Evolutionary conservation across 2,888 invertebrate genomes (phyloP).

Genomic region (Bellardia pandia): DNA sequence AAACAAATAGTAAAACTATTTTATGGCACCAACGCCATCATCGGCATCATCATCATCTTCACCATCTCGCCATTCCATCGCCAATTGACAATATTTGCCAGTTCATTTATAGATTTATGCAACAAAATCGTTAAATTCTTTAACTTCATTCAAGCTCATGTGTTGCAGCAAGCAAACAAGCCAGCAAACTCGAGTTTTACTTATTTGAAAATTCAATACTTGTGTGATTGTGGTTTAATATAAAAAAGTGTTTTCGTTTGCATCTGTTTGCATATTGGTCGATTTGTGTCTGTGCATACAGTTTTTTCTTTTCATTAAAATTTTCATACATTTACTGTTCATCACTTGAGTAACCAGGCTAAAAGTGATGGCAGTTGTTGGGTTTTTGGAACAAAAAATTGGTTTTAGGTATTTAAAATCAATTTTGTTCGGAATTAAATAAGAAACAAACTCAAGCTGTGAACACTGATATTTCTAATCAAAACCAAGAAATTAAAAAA

Average conservation of each 20-base stretch:
- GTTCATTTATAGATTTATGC: constrained; percentile 53
- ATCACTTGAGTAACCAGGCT: neutral
- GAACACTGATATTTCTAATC: no score
- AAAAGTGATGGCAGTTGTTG: no score
- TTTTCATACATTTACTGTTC: neutral
- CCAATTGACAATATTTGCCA: constrained; percentile 40
- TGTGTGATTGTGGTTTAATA: constrained; percentile 70
- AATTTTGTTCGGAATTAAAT: no score
- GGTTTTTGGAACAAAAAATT: no score
- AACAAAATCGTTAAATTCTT: constrained; percentile 48
- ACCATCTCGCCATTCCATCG: constrained; percentile 1
- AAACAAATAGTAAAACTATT: constrained; percentile 49
- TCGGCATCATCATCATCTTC: neutral
- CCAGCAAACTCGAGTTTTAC: neutral
- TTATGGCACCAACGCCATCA: constrained; percentile 28
- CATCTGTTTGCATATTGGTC: no score
- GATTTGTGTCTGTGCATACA: neutral
- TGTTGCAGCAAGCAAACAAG: neutral
- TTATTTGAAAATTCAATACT: constrained; percentile 69
- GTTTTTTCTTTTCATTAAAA: constrained; percentile 6
- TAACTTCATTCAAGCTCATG: constrained; percentile 29
- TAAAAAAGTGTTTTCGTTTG: no score
- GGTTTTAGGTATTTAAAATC: no score
- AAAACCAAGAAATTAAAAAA: no score
- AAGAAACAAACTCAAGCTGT: no score